Evolutionary conservation across 2,888 invertebrate genomes (phyloP), one percentile per base, ranked within the genome.

Genomic region (Limenitis camilla): DNA sequence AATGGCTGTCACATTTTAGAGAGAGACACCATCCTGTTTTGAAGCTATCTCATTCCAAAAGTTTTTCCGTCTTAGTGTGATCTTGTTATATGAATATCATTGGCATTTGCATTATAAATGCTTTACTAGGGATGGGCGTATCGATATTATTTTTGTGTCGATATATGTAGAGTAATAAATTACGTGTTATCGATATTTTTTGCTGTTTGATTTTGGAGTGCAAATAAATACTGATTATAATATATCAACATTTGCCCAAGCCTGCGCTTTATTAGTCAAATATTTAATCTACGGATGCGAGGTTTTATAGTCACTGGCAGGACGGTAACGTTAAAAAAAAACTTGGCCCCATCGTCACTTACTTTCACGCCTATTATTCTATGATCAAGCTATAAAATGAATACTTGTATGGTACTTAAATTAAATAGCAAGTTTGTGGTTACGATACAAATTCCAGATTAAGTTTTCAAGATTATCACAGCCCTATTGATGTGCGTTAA

Each of bases 401-500:
- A 85, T 85, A 85, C 85, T 85, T 80, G 69, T 76, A 78, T 78
- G 83, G 80, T 84, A 81, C 68, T 72, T 70, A 68, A 61, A 66
- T 61, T 58, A 58, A 55, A 55, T 50, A 58, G 69, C 62, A 62
- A 61, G 64, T 56, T 70, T 66, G 71, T 75, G 72, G 70, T 68
- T 70, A 71, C 72, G 76, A 78, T 70, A 70, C 72, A 72, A 79
- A 76, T 73, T 77, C 65, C 58, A 45, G 53, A 49, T 55, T 59
- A 64, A 60, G 60, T 55, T 57, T 52, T 53, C 61, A 61, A 76
- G 72, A 68, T 72, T 83, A 83, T 87, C 86, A 86, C 86, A 86
- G 86, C 86, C 86, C 69, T 71, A 63, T 75, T 81, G 81, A 84
- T 86, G 84, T 83, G 83, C 82, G 79, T 72, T 66, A 73, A 62